These are phyloP conservation scores for Neuroterus valhalla DNA, from an alignment of 1,140 invertebrate species.

Conservation along the genomic window DNA sequence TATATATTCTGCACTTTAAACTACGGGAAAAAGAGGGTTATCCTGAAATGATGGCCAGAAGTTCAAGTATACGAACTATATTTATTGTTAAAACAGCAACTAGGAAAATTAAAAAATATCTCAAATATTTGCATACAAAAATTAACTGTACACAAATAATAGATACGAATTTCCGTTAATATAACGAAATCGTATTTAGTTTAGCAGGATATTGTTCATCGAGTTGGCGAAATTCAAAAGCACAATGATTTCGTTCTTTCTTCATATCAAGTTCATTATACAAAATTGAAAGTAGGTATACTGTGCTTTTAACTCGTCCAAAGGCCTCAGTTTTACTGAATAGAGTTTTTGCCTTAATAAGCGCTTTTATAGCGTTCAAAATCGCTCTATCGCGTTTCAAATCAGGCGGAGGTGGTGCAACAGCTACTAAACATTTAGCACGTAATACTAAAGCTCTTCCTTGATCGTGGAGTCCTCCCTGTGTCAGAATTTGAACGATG, in stretches of 20 bases:
- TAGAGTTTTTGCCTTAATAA: conserved; percentile 80
- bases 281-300: conserved; percentile 79
- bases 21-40: no score
- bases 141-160: background rate
- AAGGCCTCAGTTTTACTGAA: conserved; percentile 86
- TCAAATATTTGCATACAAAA: no score
- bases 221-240: conserved; percentile 82
- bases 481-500: conserved; percentile 83
- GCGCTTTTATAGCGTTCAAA: conserved; percentile 79
- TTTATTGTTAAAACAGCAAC: no score
- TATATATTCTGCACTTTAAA: no score
- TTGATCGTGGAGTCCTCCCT: conserved; percentile 88
- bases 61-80: no score
- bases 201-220: conserved; percentile 80
- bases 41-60: no score
- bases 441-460: conserved; percentile 80
- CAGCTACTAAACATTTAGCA: conserved; percentile 82
- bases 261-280: conserved; percentile 81
- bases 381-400: conserved; percentile 76
- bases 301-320: conserved; percentile 82
- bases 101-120: no score
- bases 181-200: conserved; percentile 57
- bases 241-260: conserved; percentile 82
- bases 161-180: conserved; percentile 42
- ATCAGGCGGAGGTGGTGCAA: conserved; percentile 68